These are phyloP conservation scores for Glomeris maerens DNA, from an alignment of 1,140 invertebrate genomes.

Conservation along the genomic window DNA sequence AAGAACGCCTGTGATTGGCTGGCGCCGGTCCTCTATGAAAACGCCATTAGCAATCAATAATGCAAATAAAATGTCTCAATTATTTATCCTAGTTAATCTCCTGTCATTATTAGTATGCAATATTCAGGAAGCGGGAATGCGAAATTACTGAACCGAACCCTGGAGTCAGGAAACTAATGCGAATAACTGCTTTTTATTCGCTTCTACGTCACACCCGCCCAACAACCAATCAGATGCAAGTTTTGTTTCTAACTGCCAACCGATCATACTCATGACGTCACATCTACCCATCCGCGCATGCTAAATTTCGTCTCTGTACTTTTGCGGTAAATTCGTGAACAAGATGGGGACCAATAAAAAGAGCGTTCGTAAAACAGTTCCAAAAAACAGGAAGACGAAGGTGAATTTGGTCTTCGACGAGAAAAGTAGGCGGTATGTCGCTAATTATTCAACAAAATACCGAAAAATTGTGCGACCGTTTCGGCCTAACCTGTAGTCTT, in stretches of 20 bases:
- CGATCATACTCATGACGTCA: background rate
- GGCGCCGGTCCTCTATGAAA: background rate
- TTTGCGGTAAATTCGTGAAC: background rate
- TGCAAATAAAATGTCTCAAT: background rate
- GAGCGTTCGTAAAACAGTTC: background rate
- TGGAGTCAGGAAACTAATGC: background rate
- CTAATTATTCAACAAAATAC: background rate
- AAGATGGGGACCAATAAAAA: background rate
- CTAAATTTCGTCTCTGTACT: background rate
- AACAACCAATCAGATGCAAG: conserved; percentile 62
- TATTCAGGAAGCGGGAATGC: background rate
- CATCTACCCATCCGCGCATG: background rate
- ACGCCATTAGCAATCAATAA: background rate
- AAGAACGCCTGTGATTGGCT: background rate
- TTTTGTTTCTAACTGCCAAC: background rate
- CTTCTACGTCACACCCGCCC: background rate
- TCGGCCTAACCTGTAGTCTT: background rate
- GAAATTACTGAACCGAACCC: no score
- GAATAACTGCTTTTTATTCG: background rate
- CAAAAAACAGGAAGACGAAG: conserved; percentile 30
- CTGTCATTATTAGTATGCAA: background rate
- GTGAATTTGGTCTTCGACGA: conserved; percentile 43
- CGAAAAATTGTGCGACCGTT: background rate
- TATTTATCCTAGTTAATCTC: background rate
- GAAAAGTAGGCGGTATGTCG: conserved; percentile 40